Conservation (phyloP, 1,140 invertebrate genomes). For the Lordiphosa mommai region DNA sequence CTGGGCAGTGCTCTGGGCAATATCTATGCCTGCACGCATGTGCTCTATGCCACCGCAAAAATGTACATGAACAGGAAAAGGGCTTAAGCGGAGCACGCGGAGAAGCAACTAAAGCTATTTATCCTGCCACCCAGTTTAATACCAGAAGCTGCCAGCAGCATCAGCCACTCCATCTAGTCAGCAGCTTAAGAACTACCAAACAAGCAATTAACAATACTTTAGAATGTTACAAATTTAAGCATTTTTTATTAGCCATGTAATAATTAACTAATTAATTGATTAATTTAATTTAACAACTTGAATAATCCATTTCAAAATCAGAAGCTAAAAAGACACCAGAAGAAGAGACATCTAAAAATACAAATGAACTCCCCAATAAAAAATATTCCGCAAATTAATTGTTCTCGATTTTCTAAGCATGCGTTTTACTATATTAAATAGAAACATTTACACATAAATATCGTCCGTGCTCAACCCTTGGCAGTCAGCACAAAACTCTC, state of each 20-base stretch:
- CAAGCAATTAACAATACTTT: slow-evolving; percentile 66
- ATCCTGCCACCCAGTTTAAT: slow-evolving; percentile 59
- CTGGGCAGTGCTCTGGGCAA: slow-evolving; percentile 82
- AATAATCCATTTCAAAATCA: slow-evolving; percentile 29
- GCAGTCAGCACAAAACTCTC: slow-evolving; percentile 63
- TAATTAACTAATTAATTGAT: too few relatives aligned
- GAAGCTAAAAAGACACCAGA: slow-evolving; percentile 13
- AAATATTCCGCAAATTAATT: too few relatives aligned
- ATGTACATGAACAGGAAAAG: slow-evolving; percentile 74
- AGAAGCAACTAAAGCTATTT: slow-evolving; percentile 31
- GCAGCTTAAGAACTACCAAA: slow-evolving; percentile 62
- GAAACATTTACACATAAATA: slow-evolving; percentile 14
- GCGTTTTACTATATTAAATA: slow-evolving; percentile 23
- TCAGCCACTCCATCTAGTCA: slow-evolving; percentile 56
- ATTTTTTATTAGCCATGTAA: slow-evolving; percentile 61
- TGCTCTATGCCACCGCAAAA: slow-evolving; percentile 65
- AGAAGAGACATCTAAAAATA: not conserved
- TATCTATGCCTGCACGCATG: slow-evolving; percentile 72
- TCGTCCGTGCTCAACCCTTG: slow-evolving; percentile 44
- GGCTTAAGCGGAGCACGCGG: slow-evolving; percentile 24
- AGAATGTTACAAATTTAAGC: slow-evolving; percentile 66
- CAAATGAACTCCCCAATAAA: too few relatives aligned
- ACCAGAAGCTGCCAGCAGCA: slow-evolving; percentile 50
- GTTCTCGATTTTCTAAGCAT: too few relatives aligned
- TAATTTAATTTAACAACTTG: slow-evolving; percentile 47